These are phyloP conservation scores for Poeciliopsis occidentalis DNA, from an alignment of 2,113 vertebrate species.

Conservation along the genomic window DNA sequence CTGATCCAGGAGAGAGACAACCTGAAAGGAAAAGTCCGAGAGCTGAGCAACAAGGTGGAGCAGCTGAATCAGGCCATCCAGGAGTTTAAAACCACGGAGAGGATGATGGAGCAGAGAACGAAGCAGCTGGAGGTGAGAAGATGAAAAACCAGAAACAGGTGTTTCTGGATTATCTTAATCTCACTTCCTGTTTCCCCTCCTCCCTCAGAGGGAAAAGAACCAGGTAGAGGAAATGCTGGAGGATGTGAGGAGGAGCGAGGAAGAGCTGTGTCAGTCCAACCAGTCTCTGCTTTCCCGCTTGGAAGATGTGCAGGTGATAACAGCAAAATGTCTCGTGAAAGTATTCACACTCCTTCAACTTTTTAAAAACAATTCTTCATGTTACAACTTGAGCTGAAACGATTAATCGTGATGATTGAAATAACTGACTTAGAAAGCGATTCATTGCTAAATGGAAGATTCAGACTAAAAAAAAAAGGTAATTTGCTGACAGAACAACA, in stretches of 20 bases:
- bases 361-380: background rate
- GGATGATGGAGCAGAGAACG: constrained; percentile 64
- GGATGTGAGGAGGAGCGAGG: constrained; percentile 79
- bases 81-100: constrained; percentile 66
- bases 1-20: constrained; percentile 70
- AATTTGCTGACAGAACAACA: no score
- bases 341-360: background rate
- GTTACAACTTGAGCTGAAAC: no score
- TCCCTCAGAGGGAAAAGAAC: constrained; percentile 82
- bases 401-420: no score
- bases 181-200: background rate
- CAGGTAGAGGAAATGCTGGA: constrained; percentile 80
- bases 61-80: constrained; percentile 67
- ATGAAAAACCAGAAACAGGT: background rate
- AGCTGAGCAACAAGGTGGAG: constrained; percentile 70
- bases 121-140: constrained; percentile 74
- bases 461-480: no score
- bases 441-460: no score
- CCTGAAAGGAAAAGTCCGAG: constrained; percentile 64
- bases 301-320: constrained; percentile 83
- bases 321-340: background rate
- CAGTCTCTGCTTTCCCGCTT: constrained; percentile 82
- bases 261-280: constrained; percentile 80
- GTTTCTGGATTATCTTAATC: background rate
- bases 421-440: no score